Conservation (phyloP, 2,797 vertebrate species). For the Cirrhinus molitorella region DNA sequence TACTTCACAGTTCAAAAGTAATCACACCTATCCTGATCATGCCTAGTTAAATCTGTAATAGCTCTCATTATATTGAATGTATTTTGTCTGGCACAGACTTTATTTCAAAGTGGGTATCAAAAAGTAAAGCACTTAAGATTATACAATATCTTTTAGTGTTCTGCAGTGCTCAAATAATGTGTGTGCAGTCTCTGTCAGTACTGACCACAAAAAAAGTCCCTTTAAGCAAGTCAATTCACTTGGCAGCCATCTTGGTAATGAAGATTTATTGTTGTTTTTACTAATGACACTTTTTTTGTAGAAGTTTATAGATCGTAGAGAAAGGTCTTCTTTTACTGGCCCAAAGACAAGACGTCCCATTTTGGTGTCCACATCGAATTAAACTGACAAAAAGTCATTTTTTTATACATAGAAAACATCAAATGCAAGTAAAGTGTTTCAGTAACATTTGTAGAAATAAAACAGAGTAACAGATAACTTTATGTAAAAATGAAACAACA, state of each 20-base stretch:
- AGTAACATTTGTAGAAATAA: background rate
- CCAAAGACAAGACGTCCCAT: background rate
- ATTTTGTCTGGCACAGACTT: constrained; percentile 4
- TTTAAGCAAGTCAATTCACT: background rate
- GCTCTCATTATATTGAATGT: background rate
- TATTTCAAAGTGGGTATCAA: background rate
- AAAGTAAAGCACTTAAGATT: background rate
- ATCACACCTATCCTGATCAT: too few relatives aligned
- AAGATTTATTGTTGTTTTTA: constrained; percentile 21
- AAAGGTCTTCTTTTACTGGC: background rate
- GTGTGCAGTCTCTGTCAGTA: background rate
- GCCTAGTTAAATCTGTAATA: background rate
- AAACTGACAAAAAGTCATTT: background rate
- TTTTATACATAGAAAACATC: background rate
- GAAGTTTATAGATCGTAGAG: background rate
- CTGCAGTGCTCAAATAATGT: background rate
- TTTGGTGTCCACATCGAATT: background rate
- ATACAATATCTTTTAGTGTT: background rate
- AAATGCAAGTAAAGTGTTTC: background rate
- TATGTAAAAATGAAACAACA: background rate
- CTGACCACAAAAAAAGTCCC: background rate
- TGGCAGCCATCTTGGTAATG: background rate
- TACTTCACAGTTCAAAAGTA: background rate
- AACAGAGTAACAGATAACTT: background rate
- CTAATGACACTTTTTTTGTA: background rate